A percentile compares a stretch with the other conserved stretches of the same genome.
Conservation (phyloP, 1,140 invertebrate genomes). For the Triops longicaudatus region DNA sequence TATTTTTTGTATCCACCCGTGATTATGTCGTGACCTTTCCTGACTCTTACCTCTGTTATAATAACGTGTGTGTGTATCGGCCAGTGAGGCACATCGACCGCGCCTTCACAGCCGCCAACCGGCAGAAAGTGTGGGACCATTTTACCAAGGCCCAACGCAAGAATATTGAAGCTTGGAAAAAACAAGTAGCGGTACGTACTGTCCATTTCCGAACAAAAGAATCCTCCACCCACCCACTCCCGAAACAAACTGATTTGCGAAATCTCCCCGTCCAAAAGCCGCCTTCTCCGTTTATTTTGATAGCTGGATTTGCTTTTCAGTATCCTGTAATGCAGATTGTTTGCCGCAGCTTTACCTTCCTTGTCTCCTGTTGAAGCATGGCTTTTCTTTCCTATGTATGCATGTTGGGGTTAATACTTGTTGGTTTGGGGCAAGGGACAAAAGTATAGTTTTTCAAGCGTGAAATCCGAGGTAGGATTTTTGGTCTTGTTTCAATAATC, state of each 20-base stretch:
- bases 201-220: constrained; percentile 30
- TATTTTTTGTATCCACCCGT: constrained; percentile 30
- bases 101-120: constrained; percentile 84
- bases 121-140: constrained; percentile 98
- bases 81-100: constrained; percentile 96
- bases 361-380: not conserved
- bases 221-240: not conserved
- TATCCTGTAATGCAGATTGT: not conserved
- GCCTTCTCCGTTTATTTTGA: not conserved
- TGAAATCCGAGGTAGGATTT: not conserved
- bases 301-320: not conserved
- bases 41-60: constrained; percentile 24
- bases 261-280: not conserved
- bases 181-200: constrained; percentile 86
- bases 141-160: constrained; percentile 97
- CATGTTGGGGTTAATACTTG: not conserved
- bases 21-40: constrained; percentile 14
- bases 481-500: too few species aligned
- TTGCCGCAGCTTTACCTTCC: not conserved
- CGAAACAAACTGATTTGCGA: not conserved
- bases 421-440: not conserved
- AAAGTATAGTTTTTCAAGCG: not conserved
- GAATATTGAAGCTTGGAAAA: constrained; percentile 96
- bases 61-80: constrained; percentile 21
- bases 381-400: not conserved